Evolutionary conservation across 2,888 invertebrate species (phyloP).

Genomic region (Pseudolycoriella hygida): DNA sequence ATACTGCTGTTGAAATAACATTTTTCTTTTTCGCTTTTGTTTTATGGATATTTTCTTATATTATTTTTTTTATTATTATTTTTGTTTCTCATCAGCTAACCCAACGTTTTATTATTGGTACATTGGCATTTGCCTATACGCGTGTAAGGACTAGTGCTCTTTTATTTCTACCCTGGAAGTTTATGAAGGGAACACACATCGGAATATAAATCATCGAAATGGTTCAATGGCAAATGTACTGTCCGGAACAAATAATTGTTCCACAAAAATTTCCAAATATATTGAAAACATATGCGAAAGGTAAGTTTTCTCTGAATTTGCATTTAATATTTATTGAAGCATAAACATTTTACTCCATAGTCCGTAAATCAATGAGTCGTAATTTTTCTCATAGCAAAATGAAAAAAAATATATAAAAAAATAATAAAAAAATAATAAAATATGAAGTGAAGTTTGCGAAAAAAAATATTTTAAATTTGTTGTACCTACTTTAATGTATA

Average conservation of each 20-base stretch:
- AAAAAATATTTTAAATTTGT: neutral
- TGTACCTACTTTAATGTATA: no score
- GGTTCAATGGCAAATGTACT: conserved; percentile 1
- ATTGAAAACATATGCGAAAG: conserved; percentile 71
- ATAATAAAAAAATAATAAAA: neutral
- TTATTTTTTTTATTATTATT: no score
- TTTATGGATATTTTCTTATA: no score
- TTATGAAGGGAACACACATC: neutral
- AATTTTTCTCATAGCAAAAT: neutral
- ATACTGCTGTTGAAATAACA: no score
- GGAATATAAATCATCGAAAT: neutral
- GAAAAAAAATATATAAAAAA: neutral
- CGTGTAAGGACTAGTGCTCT: no score
- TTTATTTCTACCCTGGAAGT: neutral
- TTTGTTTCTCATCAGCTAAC: no score
- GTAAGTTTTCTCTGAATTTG: conserved; percentile 16
- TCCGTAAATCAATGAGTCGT: conserved; percentile 1
- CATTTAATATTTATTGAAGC: conserved; percentile 3
- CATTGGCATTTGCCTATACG: no score
- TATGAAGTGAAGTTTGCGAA: neutral
- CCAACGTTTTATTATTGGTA: no score
- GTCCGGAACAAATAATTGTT: conserved; percentile 39
- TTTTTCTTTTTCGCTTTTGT: no score
- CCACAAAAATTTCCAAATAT: conserved; percentile 70
- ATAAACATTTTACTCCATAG: neutral